Conservation (phyloP, 2,797 vertebrate genomes). For the Lagocephalus sceleratus region DNA sequence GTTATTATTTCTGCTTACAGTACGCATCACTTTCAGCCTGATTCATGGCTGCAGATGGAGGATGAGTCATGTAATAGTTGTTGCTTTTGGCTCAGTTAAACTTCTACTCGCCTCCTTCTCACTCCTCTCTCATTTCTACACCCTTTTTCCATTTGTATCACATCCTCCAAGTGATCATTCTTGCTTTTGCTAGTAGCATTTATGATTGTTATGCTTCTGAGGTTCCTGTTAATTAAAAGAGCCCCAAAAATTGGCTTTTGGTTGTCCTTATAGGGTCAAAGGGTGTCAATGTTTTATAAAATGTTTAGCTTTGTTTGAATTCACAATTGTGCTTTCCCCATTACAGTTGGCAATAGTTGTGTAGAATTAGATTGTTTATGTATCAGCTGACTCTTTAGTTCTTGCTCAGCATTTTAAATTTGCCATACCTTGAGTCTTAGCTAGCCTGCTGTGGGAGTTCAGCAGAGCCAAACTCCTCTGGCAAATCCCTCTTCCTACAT, state of each 20-base stretch:
- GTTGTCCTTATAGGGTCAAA: constrained; percentile 47
- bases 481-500: constrained; percentile 49
- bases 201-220: constrained; percentile 18
- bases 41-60: constrained; percentile 57
- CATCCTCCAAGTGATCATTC: constrained; percentile 18
- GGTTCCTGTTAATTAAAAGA: constrained; percentile 37
- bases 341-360: background rate
- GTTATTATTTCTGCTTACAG: constrained; percentile 28
- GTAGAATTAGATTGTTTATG: no score
- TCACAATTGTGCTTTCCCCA: constrained; percentile 33
- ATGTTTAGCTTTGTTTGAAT: constrained; percentile 40
- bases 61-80: constrained; percentile 72
- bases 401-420: constrained; percentile 32
- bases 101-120: constrained; percentile 23
- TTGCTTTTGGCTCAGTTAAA: constrained; percentile 59
- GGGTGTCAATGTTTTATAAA: constrained; percentile 18
- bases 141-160: constrained; percentile 24
- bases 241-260: constrained; percentile 25
- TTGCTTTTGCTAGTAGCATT: constrained; percentile 35
- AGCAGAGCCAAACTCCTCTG: constrained; percentile 44
- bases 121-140: constrained; percentile 39
- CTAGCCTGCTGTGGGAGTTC: constrained; percentile 28
- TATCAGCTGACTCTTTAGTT: constrained; percentile 23
- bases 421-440: constrained; percentile 28
- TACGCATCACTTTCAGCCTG: constrained; percentile 33